Evolutionary conservation across 2,888 invertebrate genomes (phyloP).

Genomic region (Microplitis manilae): DNA sequence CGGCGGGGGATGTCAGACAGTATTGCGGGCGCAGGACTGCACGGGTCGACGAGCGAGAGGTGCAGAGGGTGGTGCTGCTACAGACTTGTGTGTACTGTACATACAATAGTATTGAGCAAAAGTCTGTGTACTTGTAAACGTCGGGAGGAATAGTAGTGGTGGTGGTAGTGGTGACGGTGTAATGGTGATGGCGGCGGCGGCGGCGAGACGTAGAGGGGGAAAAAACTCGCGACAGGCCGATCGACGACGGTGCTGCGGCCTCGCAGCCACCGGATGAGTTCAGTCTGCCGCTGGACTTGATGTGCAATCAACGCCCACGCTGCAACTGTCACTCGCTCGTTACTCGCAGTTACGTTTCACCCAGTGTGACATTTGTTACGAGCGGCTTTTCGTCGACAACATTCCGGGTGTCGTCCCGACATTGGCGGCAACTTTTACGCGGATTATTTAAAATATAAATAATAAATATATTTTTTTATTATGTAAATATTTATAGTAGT

Average conservation of each 20-base stretch:
- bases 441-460: no score
- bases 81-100: neutral
- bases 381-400: constrained; percentile 15
- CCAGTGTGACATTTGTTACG: constrained; percentile 25
- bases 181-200: constrained; percentile 32
- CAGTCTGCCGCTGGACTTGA: constrained; percentile 67
- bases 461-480: no score
- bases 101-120: constrained; percentile 17
- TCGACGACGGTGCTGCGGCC: constrained; percentile 62
- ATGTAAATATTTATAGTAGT: no score
- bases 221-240: constrained; percentile 35
- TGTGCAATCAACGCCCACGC: constrained; percentile 45
- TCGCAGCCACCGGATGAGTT: constrained; percentile 66
- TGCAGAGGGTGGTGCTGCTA: constrained; percentile 21
- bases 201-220: constrained; percentile 30
- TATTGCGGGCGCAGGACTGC: constrained; percentile 39
- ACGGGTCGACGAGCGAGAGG: constrained; percentile 37
- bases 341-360: constrained; percentile 12
- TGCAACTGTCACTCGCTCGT: constrained; percentile 19
- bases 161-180: constrained; percentile 26
- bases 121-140: neutral
- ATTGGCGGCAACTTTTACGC: neutral
- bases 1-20: constrained; percentile 44
- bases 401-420: neutral
- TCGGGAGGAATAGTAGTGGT: constrained; percentile 13